Evolutionary conservation across 92 coral and sea anemone species (phyloP), one percentile per base, ranked within the genome.

Genomic region (Nematostella vectensis): DNA sequence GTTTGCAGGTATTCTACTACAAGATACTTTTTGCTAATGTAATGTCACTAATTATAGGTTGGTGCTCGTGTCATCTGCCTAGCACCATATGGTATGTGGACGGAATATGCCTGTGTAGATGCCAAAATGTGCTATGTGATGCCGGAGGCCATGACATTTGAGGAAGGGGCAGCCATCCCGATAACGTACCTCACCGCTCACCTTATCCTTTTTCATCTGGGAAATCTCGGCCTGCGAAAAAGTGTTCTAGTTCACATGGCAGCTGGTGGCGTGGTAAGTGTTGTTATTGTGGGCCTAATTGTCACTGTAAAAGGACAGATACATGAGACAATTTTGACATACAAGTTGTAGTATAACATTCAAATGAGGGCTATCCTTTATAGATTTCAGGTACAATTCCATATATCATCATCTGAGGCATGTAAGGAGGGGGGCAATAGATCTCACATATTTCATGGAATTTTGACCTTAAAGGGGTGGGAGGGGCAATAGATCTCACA

Each of bases 251-350:
- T 91, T 18, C 98, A 91, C 42, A 86, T 82, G 87, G 98, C 98
- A n/a, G 95, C 88, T 19, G 98, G 98, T 21, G 95, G 98, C 47
- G 98, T 91, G 93, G 98, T 91, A 67, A 67, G 98, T 52, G 44
- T 9, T 12, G 22, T n/a, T n/a, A n/a, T n/a, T 2, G 2, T 2
- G 23, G 21, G 18, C 17, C 1, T 59, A 1, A 6, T 2, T n/a
- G n/a, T n/a, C n/a, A n/a, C n/a, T n/a, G n/a, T n/a, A n/a, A n/a
- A n/a, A n/a, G n/a, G n/a, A n/a, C n/a, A n/a, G n/a, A n/a, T n/a
- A n/a, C n/a, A n/a, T n/a, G n/a, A n/a, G n/a, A n/a, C n/a, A n/a
- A n/a, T n/a, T n/a, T n/a, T n/a, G n/a, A n/a, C n/a, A n/a, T n/a
- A n/a, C n/a, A n/a, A n/a, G n/a, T n/a, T n/a, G n/a, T n/a, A n/a